A percentile compares a stretch with the other conserved stretches of the same genome.
Evolutionary conservation across 2,113 vertebrate genomes (phyloP).

Genomic region (Myxocyprinus asiaticus): DNA sequence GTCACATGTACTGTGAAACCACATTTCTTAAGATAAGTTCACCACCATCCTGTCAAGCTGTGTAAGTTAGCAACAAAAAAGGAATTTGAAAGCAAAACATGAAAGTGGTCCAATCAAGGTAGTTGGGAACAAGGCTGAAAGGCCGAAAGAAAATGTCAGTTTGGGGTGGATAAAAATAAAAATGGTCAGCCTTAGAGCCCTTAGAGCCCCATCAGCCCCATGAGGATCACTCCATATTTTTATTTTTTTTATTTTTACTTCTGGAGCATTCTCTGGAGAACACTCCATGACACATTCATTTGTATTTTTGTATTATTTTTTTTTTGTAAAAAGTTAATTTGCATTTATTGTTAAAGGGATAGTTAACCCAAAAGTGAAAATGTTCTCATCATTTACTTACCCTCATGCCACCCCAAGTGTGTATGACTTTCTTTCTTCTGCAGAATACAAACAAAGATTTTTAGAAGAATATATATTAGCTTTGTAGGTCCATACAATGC

Average conservation of each 20-base stretch:
- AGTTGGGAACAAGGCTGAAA: conserved; percentile 22
- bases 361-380: too few relatives aligned
- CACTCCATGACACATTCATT: conserved; percentile 20
- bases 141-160: conserved; percentile 37
- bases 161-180: conserved; percentile 21
- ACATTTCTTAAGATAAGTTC: conserved; percentile 62
- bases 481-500: too few relatives aligned
- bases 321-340: too few relatives aligned
- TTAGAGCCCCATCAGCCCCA: conserved; percentile 11
- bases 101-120: conserved; percentile 28
- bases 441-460: too few relatives aligned
- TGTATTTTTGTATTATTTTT: too few relatives aligned
- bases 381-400: too few relatives aligned
- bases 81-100: conserved; percentile 56
- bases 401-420: too few relatives aligned
- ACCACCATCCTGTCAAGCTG: conserved; percentile 60
- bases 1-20: conserved; percentile 74
- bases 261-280: conserved; percentile 13
- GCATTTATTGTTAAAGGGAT: too few relatives aligned
- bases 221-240: conserved; percentile 15
- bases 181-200: not conserved
- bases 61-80: conserved; percentile 54
- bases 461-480: too few relatives aligned
- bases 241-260: conserved; percentile 33
- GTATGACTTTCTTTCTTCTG: too few relatives aligned